Evolutionary conservation across 2,113 vertebrate genomes (phyloP).

Genomic region (Propithecus coquereli): DNA sequence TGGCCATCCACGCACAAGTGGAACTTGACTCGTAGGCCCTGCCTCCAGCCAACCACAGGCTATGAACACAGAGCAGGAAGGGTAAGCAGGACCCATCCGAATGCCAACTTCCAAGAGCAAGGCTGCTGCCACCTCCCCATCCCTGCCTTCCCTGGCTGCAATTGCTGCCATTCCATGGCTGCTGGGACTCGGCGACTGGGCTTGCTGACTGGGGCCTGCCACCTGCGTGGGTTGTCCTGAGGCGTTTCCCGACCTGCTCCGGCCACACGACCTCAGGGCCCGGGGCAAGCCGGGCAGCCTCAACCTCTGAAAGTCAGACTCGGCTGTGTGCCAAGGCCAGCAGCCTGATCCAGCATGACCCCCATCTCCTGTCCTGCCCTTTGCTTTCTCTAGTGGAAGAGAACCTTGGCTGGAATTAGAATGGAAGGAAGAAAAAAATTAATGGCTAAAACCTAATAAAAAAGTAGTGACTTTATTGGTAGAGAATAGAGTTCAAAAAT

Average conservation of each 20-base stretch:
- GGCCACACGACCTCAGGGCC: neutral
- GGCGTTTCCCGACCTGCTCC: neutral
- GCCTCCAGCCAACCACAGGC: neutral
- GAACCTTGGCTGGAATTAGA: neutral
- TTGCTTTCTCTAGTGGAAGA: neutral
- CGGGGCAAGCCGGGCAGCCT: neutral
- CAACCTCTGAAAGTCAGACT: neutral
- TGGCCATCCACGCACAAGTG: fast-evolving
- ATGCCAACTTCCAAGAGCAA: neutral
- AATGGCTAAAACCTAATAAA: neutral
- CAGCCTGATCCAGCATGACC: neutral
- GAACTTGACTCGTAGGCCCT: neutral
- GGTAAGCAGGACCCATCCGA: neutral
- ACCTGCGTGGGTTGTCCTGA: neutral
- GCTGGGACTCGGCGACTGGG: neutral
- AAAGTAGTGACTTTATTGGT: neutral
- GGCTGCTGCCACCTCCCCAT: neutral
- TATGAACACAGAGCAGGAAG: neutral
- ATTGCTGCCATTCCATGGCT: neutral
- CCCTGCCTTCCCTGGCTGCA: neutral
- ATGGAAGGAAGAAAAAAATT: neutral
- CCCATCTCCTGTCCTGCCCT: neutral
- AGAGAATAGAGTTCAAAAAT: neutral
- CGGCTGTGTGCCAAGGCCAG: neutral
- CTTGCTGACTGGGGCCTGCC: neutral